Percentiles rank a stretch among this genome's conserved stretches.
These are phyloP conservation scores for Melanotaenia trifasciata DNA, from an alignment of 2,797 vertebrate genomes.

Conservation along the genomic window DNA sequence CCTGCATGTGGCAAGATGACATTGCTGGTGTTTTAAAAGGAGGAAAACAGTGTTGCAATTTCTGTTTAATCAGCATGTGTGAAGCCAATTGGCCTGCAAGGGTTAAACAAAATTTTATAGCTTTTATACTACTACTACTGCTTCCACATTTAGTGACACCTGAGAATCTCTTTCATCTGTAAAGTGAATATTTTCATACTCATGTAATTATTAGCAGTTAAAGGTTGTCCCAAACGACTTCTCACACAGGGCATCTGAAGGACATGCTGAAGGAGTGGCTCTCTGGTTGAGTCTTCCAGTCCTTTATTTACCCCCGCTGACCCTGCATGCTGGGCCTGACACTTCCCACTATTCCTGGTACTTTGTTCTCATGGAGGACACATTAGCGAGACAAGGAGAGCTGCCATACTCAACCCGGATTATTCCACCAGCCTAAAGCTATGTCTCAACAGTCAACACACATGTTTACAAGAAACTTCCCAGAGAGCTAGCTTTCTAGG, in stretches of 20 bases:
- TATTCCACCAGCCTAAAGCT: conserved; percentile 54
- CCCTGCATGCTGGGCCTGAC: conserved; percentile 64
- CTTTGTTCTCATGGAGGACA: conserved; percentile 35
- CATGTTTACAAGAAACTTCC: conserved; percentile 68
- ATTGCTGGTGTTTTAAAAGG: conserved; percentile 33
- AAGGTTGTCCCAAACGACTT: conserved; percentile 42
- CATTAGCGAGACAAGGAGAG: conserved; percentile 17
- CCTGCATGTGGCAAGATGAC: conserved; percentile 59
- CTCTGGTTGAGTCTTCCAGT: conserved; percentile 28
- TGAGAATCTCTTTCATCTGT: neutral
- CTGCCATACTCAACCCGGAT: conserved; percentile 45
- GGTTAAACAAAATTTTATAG: conserved; percentile 10
- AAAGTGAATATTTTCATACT: conserved; percentile 10
- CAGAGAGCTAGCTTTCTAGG: conserved; percentile 49
- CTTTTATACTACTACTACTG: neutral
- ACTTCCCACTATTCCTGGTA: conserved; percentile 54
- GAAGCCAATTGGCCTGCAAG: conserved; percentile 2
- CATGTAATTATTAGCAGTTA: conserved; percentile 44
- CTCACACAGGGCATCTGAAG: conserved; percentile 62
- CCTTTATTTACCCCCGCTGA: conserved; percentile 72
- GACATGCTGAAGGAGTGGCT: conserved; percentile 54
- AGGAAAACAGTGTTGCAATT: conserved; percentile 58
- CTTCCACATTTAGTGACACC: neutral
- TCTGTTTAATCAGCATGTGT: conserved; percentile 46
- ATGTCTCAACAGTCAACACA: conserved; percentile 68